Evolutionary conservation across 2,888 invertebrate species (phyloP).

Genomic region (Therioaphis trifolii): DNA sequence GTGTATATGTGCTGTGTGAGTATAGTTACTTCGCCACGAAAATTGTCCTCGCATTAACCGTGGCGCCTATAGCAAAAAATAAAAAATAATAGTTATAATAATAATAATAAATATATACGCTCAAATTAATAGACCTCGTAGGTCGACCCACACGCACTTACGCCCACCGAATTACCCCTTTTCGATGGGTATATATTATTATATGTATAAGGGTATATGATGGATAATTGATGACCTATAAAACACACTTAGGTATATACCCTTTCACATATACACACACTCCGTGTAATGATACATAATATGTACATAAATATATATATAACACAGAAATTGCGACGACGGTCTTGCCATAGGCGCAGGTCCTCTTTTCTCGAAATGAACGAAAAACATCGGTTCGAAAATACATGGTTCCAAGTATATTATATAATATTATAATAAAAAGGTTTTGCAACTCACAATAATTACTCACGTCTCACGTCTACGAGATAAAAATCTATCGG

Average conservation of each 20-base stretch:
- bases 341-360: not conserved
- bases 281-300: not conserved
- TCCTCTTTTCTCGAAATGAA: not conserved
- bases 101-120: constrained; percentile 16
- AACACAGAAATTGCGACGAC: not conserved
- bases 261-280: not conserved
- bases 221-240: constrained; percentile 50
- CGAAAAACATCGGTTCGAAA: not conserved
- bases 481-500: no score
- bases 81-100: constrained; percentile 12
- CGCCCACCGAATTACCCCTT: constrained; percentile 60
- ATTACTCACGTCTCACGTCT: no score
- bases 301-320: not conserved
- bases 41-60: constrained; percentile 51
- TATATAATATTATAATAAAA: no score
- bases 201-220: not conserved
- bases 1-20: not conserved
- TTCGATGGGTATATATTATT: not conserved
- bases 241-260: constrained; percentile 13
- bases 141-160: constrained; percentile 10
- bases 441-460: no score
- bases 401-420: not conserved
- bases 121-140: constrained; percentile 52
- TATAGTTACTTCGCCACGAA: constrained; percentile 18
- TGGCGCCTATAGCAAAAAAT: constrained; percentile 39